Evolutionary conservation across 2,888 invertebrate species (phyloP), one percentile per base, ranked within the genome.

Genomic region (Drosophila nr. perissopoda): DNA sequence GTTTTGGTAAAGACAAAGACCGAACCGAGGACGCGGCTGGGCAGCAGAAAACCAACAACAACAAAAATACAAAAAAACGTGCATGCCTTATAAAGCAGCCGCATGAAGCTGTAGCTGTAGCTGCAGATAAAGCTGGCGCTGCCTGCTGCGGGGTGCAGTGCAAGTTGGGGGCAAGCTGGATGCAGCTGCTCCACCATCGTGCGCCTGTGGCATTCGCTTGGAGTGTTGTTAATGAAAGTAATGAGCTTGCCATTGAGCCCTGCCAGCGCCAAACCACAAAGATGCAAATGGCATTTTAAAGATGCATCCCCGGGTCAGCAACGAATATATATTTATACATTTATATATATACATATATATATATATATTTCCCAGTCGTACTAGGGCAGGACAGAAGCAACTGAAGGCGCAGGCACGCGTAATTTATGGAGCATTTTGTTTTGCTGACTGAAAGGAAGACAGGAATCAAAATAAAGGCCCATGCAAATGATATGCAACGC

Each of bases 231-330:
- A 89, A 90, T 90, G 90, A 89, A 90, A 87, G 88, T 83, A 89
- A 89, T 89, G 89, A 89, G 87, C 85, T 82, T 78, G 89, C 87
- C 81, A 70, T 53, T 61, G 69, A 68, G 60, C 56, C 59, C 80
- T 71, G 77, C 57, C 69, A 66, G 69, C 67, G 73, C 76, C 76
- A 86, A 90, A 86, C 90, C 91, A 80, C 92, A 91, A 85, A 89
- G 89, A 89, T 91, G 91, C 90, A 87, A 91, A 89, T 91, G 92
- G 92, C 91, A 92, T 92, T 92, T 92, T 91, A 91, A 92, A 88
- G 89, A 87, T 91, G 90, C 91, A 89, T 83, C 79, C 85, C 66
- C 79, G 86, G 84, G 87, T 84, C 87, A 89, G 78, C 76, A n/a
- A 1, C 27, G 10, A 38, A 31, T 56, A 27, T 21, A 33, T 13